Evolutionary conservation across 2,888 invertebrate species (phyloP).

Genomic region (Dastarcus helophoroides): DNA sequence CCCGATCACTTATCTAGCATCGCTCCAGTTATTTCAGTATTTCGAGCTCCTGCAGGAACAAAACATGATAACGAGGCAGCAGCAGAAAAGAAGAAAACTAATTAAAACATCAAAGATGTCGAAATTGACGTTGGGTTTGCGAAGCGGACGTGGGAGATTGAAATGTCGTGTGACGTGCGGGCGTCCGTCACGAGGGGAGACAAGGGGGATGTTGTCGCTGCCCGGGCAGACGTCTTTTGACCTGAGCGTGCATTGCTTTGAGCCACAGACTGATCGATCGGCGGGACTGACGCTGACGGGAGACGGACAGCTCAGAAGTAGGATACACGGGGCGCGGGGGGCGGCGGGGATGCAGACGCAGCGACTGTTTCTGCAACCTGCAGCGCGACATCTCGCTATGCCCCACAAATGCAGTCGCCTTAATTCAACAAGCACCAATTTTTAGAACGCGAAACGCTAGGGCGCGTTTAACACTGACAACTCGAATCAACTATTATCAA

Average conservation of each 20-base stretch:
- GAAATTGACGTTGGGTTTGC: conserved; percentile 3
- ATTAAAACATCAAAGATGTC: conserved; percentile 32
- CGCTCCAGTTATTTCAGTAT: too few relatives aligned
- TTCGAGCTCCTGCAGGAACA: too few relatives aligned
- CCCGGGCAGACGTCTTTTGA: conserved; percentile 41
- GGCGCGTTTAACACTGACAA: too few relatives aligned
- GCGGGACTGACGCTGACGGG: conserved; percentile 36
- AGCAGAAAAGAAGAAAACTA: too few relatives aligned
- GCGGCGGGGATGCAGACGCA: conserved; percentile 9
- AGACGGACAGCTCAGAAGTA: conserved; percentile 37
- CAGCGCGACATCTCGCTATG: conserved; percentile 8
- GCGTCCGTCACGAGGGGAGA: conserved; percentile 22
- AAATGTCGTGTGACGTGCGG: conserved; percentile 28
- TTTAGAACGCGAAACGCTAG: too few relatives aligned
- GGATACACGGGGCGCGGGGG: conserved; percentile 15
- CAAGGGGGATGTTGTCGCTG: conserved; percentile 28
- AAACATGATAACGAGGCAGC: too few relatives aligned
- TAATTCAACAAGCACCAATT: too few relatives aligned
- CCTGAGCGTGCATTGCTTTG: conserved; percentile 39
- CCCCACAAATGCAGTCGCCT: too few relatives aligned
- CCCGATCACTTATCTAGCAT: too few relatives aligned
- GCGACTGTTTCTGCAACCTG: too few relatives aligned
- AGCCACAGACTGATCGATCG: conserved; percentile 39
- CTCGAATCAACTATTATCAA: too few relatives aligned
- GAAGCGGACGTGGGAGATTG: conserved; percentile 19